phyloP scores from a whole-genome alignment of 2,113 vertebrate species.

The Alosa alosa region DNA sequence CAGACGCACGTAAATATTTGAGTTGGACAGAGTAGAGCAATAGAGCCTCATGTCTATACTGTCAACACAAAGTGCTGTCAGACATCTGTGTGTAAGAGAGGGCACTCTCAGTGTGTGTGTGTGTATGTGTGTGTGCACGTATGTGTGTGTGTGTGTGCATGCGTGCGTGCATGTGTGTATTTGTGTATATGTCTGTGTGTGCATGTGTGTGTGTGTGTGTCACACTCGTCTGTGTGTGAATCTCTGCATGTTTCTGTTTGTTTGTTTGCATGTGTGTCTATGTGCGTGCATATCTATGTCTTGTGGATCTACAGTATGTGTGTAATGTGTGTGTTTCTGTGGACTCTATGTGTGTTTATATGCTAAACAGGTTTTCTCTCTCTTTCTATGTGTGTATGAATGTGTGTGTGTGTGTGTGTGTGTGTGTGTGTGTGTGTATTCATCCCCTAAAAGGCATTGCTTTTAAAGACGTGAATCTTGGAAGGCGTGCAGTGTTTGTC shows the following conservation, averaged over 20 bases:
- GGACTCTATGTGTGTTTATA: background rate
- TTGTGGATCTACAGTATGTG: background rate
- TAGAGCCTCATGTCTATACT: conserved; percentile 36
- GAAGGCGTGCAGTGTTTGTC: background rate
- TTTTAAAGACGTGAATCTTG: background rate
- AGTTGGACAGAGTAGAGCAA: conserved; percentile 33
- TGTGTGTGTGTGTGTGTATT: background rate
- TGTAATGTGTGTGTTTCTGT: background rate
- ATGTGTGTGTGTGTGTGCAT: background rate
- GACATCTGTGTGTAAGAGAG: background rate
- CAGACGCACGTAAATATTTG: conserved; percentile 47
- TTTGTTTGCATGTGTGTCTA: background rate
- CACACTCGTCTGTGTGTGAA: background rate
- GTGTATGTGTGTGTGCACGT: background rate
- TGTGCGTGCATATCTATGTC: background rate
- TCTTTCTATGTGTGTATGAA: background rate
- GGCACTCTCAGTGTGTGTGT: background rate
- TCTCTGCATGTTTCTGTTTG: background rate
- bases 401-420: background rate
- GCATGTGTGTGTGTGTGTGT: background rate
- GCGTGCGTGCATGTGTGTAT: background rate
- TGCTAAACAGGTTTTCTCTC: no score
- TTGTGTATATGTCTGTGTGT: background rate
- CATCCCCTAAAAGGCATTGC: background rate
- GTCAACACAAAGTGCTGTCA: conserved; percentile 29